Percentiles rank a stretch among this genome's conserved stretches.
phyloP scores from a whole-genome alignment of 2,113 vertebrate genomes.

The Upupa epops region DNA sequence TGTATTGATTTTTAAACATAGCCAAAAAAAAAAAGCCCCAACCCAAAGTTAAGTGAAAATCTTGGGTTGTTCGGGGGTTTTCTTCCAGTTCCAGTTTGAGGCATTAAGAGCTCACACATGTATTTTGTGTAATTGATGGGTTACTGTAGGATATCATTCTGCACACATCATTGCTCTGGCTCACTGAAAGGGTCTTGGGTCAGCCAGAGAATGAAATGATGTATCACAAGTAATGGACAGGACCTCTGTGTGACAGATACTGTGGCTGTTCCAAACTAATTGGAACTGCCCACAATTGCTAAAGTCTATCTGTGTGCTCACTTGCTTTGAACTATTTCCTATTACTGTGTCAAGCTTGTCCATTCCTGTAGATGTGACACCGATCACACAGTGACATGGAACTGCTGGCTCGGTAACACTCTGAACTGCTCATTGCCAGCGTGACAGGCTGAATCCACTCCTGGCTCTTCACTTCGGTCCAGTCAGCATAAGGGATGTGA shows the following conservation, averaged over 20 bases:
- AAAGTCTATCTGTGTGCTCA: background rate
- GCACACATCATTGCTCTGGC: slow-evolving; percentile 40
- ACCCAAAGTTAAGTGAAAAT: background rate
- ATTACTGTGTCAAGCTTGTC: background rate
- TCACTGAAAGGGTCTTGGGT: background rate
- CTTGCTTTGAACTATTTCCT: background rate
- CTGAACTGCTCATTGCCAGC: background rate
- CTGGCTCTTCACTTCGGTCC: background rate
- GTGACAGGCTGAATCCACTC: background rate
- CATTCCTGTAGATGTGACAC: background rate
- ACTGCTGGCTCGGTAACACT: background rate
- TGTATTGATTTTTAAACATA: background rate
- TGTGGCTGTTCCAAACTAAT: background rate
- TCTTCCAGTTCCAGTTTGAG: background rate
- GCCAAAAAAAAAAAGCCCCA: background rate
- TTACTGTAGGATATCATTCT: slow-evolving; percentile 2
- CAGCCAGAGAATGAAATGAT: slow-evolving; percentile 46
- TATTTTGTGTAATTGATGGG: background rate
- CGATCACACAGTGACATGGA: accelerated
- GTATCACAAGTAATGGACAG: slow-evolving; percentile 32
- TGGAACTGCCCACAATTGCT: background rate
- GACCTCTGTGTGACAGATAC: background rate
- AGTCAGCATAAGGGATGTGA: background rate
- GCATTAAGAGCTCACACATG: background rate
- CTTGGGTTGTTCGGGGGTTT: background rate